phyloP scores from a whole-genome alignment of 2,113 vertebrate genomes.

The Isichthys henryi region DNA sequence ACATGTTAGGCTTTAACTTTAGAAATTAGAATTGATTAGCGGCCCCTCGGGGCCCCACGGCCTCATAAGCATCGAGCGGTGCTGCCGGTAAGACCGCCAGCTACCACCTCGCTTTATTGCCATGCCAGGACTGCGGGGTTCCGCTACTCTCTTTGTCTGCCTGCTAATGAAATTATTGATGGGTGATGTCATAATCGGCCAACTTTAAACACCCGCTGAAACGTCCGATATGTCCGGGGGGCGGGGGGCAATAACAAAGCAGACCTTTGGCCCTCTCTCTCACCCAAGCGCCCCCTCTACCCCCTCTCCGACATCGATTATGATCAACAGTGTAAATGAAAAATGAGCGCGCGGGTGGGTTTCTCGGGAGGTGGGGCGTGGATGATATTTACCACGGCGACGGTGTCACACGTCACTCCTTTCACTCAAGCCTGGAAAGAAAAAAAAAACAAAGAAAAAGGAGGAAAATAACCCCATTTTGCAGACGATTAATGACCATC shows the following conservation, averaged over 20 bases:
- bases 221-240: constrained; percentile 28
- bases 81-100: not conserved
- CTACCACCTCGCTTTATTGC: constrained; percentile 31
- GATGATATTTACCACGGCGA: not conserved
- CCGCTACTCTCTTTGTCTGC: constrained; percentile 21
- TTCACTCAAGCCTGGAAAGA: not conserved
- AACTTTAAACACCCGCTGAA: constrained; percentile 21
- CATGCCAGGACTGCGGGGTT: constrained; percentile 22
- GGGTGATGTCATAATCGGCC: constrained; percentile 33
- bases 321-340: constrained; percentile 9
- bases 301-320: constrained; percentile 22
- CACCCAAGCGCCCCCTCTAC: not conserved
- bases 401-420: not conserved
- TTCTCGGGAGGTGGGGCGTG: not conserved
- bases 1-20: constrained; percentile 34
- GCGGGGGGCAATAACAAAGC: constrained; percentile 32
- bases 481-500: constrained; percentile 3
- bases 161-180: constrained; percentile 39
- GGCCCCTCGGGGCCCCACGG: not conserved
- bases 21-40: constrained; percentile 35
- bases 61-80: constrained; percentile 3
- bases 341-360: not conserved
- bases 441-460: too few species aligned
- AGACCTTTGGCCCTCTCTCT: not conserved
- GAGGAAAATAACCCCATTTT: not conserved